Conservation (phyloP, 2,888 invertebrate genomes). For the Fabriciana adippe region DNA sequence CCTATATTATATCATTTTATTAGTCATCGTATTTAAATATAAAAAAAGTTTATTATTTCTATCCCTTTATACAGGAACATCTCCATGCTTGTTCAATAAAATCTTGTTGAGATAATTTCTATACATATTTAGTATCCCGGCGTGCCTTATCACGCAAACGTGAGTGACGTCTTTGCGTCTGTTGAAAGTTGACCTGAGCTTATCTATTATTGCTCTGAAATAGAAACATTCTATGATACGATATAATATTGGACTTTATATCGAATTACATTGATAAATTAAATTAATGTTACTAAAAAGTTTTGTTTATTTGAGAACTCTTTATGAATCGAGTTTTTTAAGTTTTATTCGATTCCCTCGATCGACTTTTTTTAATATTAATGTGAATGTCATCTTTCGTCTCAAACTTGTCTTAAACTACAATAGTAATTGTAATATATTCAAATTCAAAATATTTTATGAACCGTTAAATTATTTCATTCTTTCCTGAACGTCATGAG, state of each 20-base stretch:
- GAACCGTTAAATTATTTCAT: too few species aligned
- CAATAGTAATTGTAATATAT: too few species aligned
- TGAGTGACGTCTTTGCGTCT: conserved; percentile 29
- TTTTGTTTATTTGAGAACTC: too few species aligned
- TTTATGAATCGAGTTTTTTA: too few species aligned
- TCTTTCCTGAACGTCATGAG: too few species aligned
- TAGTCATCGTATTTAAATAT: too few species aligned
- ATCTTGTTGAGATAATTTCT: neutral
- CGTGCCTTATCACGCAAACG: conserved; percentile 36
- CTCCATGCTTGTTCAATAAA: neutral
- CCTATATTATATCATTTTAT: too few species aligned
- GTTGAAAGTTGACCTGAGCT: conserved; percentile 30
- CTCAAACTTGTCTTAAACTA: too few species aligned
- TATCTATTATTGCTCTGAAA: conserved; percentile 34
- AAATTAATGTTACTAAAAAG: neutral
- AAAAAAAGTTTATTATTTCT: neutral
- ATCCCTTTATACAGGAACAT: neutral
- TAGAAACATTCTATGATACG: conserved; percentile 28
- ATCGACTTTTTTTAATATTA: too few species aligned
- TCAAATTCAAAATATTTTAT: too few species aligned
- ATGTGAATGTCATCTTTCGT: too few species aligned
- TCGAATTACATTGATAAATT: conserved; percentile 12
- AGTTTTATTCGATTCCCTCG: too few species aligned
- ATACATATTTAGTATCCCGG: conserved; percentile 38
- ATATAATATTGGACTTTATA: conserved; percentile 10